Conservation (phyloP, 2,797 vertebrate species). For the Cetoscarus ocellatus region DNA sequence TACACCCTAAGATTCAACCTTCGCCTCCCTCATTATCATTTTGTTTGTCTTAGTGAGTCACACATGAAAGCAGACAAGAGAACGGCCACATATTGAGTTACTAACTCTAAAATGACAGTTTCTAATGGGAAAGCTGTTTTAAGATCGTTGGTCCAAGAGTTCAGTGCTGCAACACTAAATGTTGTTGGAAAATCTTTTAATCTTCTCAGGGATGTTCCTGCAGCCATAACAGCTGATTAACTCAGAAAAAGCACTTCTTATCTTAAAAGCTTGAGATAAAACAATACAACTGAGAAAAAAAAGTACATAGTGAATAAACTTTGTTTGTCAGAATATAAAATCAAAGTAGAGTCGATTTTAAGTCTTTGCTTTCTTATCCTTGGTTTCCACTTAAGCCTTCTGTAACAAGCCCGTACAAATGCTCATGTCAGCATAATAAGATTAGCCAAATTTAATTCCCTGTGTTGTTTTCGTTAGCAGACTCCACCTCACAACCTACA, state of each 20-base stretch:
- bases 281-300: constrained; percentile 6
- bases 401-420: constrained; percentile 8
- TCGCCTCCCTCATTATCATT: constrained; percentile 2
- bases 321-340: no score
- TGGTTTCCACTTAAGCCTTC: constrained; percentile 8
- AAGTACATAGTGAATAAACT: neutral
- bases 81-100: constrained; percentile 3
- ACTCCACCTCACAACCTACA: neutral
- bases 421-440: constrained; percentile 25
- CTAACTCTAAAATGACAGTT: neutral
- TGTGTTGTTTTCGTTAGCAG: constrained; percentile 14
- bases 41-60: constrained; percentile 15
- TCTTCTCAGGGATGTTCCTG: neutral
- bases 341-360: neutral
- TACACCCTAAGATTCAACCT: neutral
- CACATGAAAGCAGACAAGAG: neutral
- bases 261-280: constrained; percentile 10
- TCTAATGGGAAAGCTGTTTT: constrained; percentile 3
- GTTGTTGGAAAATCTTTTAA: constrained; percentile 30
- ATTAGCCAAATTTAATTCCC: constrained; percentile 24
- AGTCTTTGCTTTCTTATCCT: neutral
- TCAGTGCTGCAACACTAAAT: constrained; percentile 18
- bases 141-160: constrained; percentile 18
- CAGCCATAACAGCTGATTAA: constrained; percentile 22
- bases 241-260: neutral